A percentile compares a stretch with the other conserved stretches of the same genome.
Evolutionary conservation across 2,797 vertebrate species (phyloP).

Genomic region (Lithobates pipiens): DNA sequence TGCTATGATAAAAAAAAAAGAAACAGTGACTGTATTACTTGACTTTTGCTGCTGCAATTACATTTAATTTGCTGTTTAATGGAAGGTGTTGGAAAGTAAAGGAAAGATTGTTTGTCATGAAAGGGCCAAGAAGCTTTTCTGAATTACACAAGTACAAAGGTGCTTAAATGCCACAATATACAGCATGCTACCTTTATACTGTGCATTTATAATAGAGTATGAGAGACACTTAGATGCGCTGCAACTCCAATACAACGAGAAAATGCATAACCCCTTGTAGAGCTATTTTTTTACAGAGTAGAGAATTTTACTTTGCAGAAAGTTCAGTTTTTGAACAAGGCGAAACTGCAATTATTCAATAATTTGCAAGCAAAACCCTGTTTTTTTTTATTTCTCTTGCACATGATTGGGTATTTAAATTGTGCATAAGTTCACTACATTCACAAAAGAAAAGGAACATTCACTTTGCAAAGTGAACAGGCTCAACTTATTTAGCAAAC

Average conservation of each 20-base stretch:
- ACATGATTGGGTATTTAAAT: too few species aligned
- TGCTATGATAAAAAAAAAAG: not conserved
- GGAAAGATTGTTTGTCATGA: not conserved
- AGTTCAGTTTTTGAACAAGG: too few species aligned
- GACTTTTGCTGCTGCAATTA: not conserved
- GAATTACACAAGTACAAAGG: not conserved
- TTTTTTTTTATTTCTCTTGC: too few species aligned
- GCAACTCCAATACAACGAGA: not conserved
- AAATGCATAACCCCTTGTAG: not conserved
- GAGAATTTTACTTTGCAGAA: too few species aligned
- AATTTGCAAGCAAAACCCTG: too few species aligned
- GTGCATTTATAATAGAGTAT: too few species aligned
- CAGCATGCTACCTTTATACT: too few species aligned
- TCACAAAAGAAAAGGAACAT: too few species aligned
- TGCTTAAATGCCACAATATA: not conserved
- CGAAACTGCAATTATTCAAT: too few species aligned
- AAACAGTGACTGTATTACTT: not conserved
- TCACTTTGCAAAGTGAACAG: too few species aligned
- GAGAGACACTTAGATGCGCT: not conserved
- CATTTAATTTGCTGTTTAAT: not conserved
- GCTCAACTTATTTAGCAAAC: too few species aligned
- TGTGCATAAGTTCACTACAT: too few species aligned
- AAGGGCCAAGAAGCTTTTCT: not conserved
- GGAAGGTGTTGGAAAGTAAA: not conserved
- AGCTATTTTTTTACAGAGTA: not conserved